A percentile compares a stretch with the other conserved stretches of the same genome.
Conservation (phyloP, 2,113 vertebrate genomes). For the Opisthocomus hoazin region DNA sequence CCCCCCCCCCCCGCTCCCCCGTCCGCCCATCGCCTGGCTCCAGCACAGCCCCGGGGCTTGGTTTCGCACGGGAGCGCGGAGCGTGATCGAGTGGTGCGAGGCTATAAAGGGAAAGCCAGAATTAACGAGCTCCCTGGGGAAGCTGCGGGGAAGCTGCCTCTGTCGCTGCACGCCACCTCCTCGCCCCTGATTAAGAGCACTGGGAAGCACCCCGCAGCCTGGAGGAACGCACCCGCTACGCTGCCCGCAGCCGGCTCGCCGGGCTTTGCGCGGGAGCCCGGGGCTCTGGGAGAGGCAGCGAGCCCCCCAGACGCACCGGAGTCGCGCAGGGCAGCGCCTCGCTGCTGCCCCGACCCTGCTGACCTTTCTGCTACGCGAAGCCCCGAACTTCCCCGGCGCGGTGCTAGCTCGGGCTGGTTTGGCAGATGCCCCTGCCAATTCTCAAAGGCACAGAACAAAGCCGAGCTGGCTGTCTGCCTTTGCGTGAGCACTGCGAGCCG, state of each 20-base stretch:
- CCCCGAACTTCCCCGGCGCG: fast-evolving
- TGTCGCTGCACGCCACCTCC: not conserved
- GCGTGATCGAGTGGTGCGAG: not conserved
- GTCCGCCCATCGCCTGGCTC: fast-evolving
- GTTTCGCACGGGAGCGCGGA: not conserved
- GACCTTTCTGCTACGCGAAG: not conserved
- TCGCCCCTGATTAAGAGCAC: not conserved
- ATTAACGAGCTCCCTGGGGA: slow-evolving; percentile 2
- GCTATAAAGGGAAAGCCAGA: slow-evolving; percentile 3
- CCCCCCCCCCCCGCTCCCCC: not conserved
- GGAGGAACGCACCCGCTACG: not conserved
- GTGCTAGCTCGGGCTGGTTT: not conserved
- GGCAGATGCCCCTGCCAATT: not conserved
- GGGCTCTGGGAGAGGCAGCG: not conserved
- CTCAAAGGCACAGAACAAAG: not conserved
- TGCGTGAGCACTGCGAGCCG: not conserved
- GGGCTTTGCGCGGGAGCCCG: fast-evolving
- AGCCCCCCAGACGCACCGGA: no score
- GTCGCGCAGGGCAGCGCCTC: fast-evolving
- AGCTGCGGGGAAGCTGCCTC: slow-evolving; percentile 20
- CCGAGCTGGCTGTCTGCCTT: not conserved
- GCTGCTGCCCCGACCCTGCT: fast-evolving
- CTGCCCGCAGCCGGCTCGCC: fast-evolving
- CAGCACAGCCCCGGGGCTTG: not conserved
- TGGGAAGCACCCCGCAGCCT: slow-evolving; percentile 2